phyloP scores from a whole-genome alignment of 37 sponge, comb jelly and placozoan species.

The Aplysina aerophoba region DNA sequence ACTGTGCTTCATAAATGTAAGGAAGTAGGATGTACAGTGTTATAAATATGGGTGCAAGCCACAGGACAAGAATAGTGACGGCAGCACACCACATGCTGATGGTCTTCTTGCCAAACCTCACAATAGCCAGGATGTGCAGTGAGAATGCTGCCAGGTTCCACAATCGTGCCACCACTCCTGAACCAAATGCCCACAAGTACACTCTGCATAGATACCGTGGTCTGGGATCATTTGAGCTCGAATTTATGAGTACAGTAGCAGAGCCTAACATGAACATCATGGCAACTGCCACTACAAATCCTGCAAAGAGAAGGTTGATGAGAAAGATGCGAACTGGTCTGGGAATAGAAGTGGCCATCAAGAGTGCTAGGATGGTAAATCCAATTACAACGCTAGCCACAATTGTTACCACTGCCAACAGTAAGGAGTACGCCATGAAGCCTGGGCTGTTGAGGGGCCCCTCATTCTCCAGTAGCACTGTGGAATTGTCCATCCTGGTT shows the following conservation, averaged over 20 bases:
- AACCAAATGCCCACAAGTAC: neutral
- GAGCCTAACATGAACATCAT: neutral
- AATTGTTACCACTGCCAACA: too few species aligned
- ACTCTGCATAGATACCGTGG: neutral
- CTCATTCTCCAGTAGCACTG: too few species aligned
- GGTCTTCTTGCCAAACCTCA: neutral
- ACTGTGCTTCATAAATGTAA: neutral
- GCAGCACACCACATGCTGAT: neutral
- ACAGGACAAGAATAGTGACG: neutral
- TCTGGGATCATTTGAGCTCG: neutral
- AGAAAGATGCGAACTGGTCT: neutral
- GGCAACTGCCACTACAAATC: neutral
- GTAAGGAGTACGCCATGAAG: too few species aligned
- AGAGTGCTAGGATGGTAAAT: neutral
- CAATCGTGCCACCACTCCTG: neutral
- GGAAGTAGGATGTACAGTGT: neutral
- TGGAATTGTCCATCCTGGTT: too few species aligned
- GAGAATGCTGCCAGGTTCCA: neutral
- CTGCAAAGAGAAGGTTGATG: constrained; percentile 1
- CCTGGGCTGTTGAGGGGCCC: too few species aligned
- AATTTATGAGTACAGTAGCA: neutral
- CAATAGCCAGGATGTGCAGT: neutral
- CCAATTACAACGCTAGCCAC: neutral
- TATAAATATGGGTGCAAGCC: neutral
- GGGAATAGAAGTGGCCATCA: neutral